A percentile compares a stretch with the other conserved stretches of the same genome.
Evolutionary conservation across 1,140 invertebrate species (phyloP).

Genomic region (Listronotus bonariensis): DNA sequence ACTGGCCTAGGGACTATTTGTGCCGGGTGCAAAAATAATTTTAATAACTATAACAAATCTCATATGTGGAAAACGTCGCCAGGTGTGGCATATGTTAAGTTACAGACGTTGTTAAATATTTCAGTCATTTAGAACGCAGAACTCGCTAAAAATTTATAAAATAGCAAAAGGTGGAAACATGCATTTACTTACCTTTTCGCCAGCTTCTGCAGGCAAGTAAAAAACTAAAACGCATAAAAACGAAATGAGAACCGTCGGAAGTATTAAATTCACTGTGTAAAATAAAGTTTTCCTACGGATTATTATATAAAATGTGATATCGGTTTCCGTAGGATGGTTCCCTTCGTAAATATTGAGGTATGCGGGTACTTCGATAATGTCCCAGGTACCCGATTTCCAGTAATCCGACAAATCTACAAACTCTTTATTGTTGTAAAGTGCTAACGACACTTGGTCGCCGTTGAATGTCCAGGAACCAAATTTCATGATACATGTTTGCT

Average conservation of each 20-base stretch:
- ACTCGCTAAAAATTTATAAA: slow-evolving; percentile 10
- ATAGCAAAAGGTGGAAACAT: too few relatives aligned
- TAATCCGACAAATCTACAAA: slow-evolving; percentile 96
- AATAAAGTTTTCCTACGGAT: slow-evolving; percentile 97
- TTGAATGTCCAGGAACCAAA: slow-evolving; percentile 99
- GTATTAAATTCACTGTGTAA: slow-evolving; percentile 98
- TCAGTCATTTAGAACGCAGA: background rate
- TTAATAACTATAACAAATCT: too few relatives aligned
- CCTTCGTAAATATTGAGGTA: slow-evolving; percentile 87
- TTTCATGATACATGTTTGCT: slow-evolving; percentile 99
- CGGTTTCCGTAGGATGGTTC: slow-evolving; percentile 86
- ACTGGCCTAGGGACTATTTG: too few relatives aligned
- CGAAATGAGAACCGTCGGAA: slow-evolving; percentile 97
- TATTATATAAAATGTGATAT: slow-evolving; percentile 96
- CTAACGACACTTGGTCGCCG: slow-evolving; percentile 93
- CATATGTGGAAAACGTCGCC: too few relatives aligned
- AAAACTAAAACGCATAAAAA: slow-evolving; percentile 98
- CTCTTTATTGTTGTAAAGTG: slow-evolving; percentile 92
- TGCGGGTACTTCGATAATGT: slow-evolving; percentile 96
- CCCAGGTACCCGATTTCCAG: slow-evolving; percentile 98
- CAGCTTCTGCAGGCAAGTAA: slow-evolving; percentile 94
- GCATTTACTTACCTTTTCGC: slow-evolving; percentile 74
- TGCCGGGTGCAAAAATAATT: too few relatives aligned
- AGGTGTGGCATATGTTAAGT: too few relatives aligned
- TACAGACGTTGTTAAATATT: slow-evolving; percentile 14